These are phyloP conservation scores for Tribolium castaneum DNA, from an alignment of 1,140 invertebrate genomes.

Conservation along the genomic window DNA sequence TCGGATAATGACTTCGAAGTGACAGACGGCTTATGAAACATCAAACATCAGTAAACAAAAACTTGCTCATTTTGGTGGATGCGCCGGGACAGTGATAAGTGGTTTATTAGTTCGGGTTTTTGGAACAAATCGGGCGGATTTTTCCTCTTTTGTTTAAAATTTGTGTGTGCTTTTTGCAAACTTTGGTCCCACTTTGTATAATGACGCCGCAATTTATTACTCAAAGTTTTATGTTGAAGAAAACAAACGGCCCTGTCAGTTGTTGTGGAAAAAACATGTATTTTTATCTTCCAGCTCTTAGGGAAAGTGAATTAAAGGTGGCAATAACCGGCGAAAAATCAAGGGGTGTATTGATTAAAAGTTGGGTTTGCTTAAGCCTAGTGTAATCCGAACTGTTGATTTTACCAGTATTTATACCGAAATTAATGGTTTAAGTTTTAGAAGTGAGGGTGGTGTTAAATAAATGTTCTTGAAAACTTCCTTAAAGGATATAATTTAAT, in stretches of 20 bases:
- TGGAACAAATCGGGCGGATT: not conserved
- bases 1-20: slow-evolving; percentile 40
- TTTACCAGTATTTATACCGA: not conserved
- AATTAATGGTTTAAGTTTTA: slow-evolving; percentile 22
- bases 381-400: slow-evolving; percentile 6
- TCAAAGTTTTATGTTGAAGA: not conserved
- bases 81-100: not conserved
- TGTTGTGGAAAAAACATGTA: not conserved
- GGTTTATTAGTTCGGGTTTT: not conserved
- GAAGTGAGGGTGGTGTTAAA: slow-evolving; percentile 20
- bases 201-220: not conserved
- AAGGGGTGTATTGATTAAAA: not conserved
- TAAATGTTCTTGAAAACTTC: slow-evolving; percentile 18
- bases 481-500: slow-evolving; percentile 9
- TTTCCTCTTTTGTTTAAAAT: not conserved
- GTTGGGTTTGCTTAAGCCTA: not conserved
- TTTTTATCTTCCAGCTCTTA: not conserved
- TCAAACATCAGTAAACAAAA: not conserved
- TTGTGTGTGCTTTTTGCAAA: not conserved
- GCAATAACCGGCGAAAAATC: not conserved
- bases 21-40: not conserved
- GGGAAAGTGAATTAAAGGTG: not conserved
- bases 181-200: not conserved
- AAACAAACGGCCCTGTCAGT: not conserved
- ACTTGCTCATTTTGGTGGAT: too few relatives aligned